phyloP scores from a whole-genome alignment of 2,113 vertebrate genomes.

The Brachirus orientalis region DNA sequence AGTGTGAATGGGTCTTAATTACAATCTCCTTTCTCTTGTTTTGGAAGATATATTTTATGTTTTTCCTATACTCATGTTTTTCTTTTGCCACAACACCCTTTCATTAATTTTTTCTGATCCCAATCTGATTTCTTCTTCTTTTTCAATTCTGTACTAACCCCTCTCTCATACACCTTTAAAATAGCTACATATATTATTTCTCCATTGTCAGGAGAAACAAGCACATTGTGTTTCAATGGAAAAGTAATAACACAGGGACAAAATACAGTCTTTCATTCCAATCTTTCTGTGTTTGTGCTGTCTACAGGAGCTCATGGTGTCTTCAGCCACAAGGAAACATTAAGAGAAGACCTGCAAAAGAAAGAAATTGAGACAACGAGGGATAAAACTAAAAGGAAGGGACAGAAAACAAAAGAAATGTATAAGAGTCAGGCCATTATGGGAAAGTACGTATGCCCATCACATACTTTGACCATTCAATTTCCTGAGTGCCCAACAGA shows the following conservation, averaged over 20 bases:
- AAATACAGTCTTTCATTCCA: slow-evolving; percentile 53
- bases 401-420: slow-evolving; percentile 21
- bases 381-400: slow-evolving; percentile 32
- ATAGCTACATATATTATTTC: slow-evolving; percentile 49
- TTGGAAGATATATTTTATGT: slow-evolving; percentile 15
- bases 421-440: slow-evolving; percentile 53
- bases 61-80: slow-evolving; percentile 5
- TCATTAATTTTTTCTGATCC: slow-evolving; percentile 43
- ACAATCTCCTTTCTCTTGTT: slow-evolving; percentile 60
- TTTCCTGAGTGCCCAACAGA: slow-evolving; percentile 52
- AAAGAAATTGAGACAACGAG: slow-evolving; percentile 28
- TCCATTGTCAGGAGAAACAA: slow-evolving; percentile 50
- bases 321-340: slow-evolving; percentile 60
- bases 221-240: slow-evolving; percentile 38
- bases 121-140: slow-evolving; percentile 34
- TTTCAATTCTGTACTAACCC: slow-evolving; percentile 34
- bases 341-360: slow-evolving; percentile 46
- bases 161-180: slow-evolving; percentile 58
- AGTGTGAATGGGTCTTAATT: slow-evolving; percentile 64
- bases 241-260: slow-evolving; percentile 55
- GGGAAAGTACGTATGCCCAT: slow-evolving; percentile 42
- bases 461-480: slow-evolving; percentile 44
- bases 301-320: slow-evolving; percentile 59
- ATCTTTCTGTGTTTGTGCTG: slow-evolving; percentile 45
- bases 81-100: slow-evolving; percentile 37